Conservation (phyloP, 2,113 vertebrate genomes). For the Apistogramma diplotaenia region DNA sequence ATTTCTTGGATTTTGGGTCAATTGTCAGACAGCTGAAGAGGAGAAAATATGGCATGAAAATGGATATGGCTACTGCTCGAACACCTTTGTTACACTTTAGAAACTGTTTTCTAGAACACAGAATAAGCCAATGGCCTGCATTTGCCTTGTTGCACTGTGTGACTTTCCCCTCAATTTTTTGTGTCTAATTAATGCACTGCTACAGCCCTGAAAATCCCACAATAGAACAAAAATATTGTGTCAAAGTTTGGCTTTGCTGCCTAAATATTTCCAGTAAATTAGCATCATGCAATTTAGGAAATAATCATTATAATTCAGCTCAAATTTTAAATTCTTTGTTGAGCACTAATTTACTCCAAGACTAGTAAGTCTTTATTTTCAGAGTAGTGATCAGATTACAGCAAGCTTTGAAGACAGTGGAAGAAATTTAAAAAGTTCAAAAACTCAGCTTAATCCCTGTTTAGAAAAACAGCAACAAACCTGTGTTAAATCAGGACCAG, state of each 20-base stretch:
- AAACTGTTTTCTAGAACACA: constrained; percentile 11
- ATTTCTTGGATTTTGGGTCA: constrained; percentile 16
- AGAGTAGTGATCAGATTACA: neutral
- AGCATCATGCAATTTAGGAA: neutral
- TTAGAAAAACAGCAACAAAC: constrained; percentile 5
- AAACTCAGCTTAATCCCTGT: constrained; percentile 7
- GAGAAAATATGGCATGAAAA: neutral
- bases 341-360: neutral
- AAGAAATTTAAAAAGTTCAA: neutral
- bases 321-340: neutral
- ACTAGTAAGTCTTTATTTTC: neutral
- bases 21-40: neutral
- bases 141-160: neutral
- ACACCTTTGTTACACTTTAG: constrained; percentile 28
- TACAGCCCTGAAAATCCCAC: neutral
- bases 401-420: neutral
- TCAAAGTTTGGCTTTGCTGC: neutral
- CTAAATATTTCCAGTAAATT: neutral
- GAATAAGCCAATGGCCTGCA: neutral
- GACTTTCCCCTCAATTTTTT: neutral
- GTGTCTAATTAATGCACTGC: neutral
- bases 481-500: constrained; percentile 6
- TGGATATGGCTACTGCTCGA: constrained; percentile 15
- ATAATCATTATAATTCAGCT: neutral
- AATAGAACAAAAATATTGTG: neutral